Percentiles rank a stretch among this genome's conserved stretches.
phyloP scores from a whole-genome alignment of 2,888 invertebrate species.

The Therioaphis trifolii region DNA sequence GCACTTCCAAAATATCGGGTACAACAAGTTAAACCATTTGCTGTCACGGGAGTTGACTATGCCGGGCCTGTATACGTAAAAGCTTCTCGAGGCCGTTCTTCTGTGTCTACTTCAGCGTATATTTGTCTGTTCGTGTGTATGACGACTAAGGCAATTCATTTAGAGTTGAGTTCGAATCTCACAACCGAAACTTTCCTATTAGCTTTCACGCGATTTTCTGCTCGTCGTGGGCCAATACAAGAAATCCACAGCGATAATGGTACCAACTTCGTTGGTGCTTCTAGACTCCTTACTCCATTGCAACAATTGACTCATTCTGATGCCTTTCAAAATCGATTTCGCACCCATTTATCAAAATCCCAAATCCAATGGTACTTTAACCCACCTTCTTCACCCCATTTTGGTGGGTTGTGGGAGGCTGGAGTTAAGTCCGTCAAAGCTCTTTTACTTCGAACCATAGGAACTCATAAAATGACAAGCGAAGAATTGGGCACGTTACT shows the following conservation, averaged over 20 bases:
- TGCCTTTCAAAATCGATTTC: too few species aligned
- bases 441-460: too few species aligned
- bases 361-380: constrained; percentile 32
- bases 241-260: constrained; percentile 68
- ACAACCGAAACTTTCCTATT: constrained; percentile 67
- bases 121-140: constrained; percentile 67
- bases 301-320: too few species aligned
- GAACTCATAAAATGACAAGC: too few species aligned
- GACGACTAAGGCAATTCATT: constrained; percentile 67
- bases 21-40: not conserved
- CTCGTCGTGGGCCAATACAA: constrained; percentile 66
- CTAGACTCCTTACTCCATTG: not conserved
- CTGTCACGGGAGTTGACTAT: constrained; percentile 67
- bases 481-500: too few species aligned
- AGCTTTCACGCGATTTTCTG: constrained; percentile 67
- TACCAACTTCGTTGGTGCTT: constrained; percentile 68
- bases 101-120: not conserved
- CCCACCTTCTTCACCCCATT: constrained; percentile 65
- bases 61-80: constrained; percentile 66
- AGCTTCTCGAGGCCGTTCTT: not conserved
- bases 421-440: too few species aligned
- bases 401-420: constrained; percentile 65
- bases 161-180: constrained; percentile 67
- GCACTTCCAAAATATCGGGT: too few species aligned
- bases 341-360: not conserved